These are phyloP conservation scores for Schrankia costaestrigalis DNA, from an alignment of 2,888 invertebrate genomes.

Conservation along the genomic window DNA sequence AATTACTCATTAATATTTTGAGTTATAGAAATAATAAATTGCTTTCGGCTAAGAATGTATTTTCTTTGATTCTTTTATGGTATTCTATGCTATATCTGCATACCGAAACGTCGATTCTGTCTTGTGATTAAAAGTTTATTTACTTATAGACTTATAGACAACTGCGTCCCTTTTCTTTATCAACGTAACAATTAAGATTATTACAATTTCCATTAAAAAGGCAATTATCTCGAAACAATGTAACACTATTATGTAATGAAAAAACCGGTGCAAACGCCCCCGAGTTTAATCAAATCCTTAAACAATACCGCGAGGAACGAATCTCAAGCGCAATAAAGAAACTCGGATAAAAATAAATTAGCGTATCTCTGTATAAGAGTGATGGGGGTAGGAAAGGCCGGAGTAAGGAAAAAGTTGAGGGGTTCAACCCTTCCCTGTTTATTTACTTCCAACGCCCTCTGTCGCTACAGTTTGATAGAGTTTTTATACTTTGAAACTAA, in stretches of 20 bases:
- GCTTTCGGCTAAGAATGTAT: too few relatives aligned
- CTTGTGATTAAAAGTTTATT: too few relatives aligned
- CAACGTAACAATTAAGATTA: slow-evolving; percentile 24
- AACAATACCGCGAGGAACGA: slow-evolving; percentile 63
- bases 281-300: slow-evolving; percentile 50
- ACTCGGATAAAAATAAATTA: slow-evolving; percentile 72
- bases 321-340: slow-evolving; percentile 64
- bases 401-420: slow-evolving; percentile 66
- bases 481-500: slow-evolving; percentile 42
- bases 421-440: slow-evolving; percentile 65
- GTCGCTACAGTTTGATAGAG: slow-evolving; percentile 55
- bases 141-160: too few relatives aligned
- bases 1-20: slow-evolving; percentile 14
- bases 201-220: slow-evolving; percentile 20
- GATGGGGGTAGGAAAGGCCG: slow-evolving; percentile 58
- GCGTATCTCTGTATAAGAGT: slow-evolving; percentile 67
- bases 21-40: too few relatives aligned
- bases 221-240: slow-evolving; percentile 22
- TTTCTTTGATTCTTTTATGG: too few relatives aligned
- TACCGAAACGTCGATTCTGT: too few relatives aligned
- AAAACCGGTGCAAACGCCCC: slow-evolving; percentile 35
- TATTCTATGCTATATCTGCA: too few relatives aligned
- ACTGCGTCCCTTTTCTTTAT: neutral
- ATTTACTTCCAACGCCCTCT: slow-evolving; percentile 57
- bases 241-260: slow-evolving; percentile 32